Percentiles rank a stretch among this genome's conserved stretches.
phyloP scores from a whole-genome alignment of 1,140 invertebrate species.

The Papilio dardanus region DNA sequence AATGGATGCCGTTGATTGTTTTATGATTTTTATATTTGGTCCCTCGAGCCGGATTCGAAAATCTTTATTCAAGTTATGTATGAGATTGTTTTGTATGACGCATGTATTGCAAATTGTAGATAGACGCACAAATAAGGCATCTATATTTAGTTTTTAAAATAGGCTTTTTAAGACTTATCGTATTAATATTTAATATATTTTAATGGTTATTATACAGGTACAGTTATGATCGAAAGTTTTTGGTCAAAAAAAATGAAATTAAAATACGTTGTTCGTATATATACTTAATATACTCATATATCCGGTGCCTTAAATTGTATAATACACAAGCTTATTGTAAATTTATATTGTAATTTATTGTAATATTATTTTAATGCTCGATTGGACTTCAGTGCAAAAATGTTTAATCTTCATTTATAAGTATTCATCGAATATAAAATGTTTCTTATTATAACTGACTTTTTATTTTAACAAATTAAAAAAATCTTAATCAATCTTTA shows the following conservation, averaged over 20 bases:
- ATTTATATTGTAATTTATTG: constrained; percentile 37
- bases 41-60: constrained; percentile 25
- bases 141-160: constrained; percentile 16
- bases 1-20: not conserved
- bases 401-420: constrained; percentile 35
- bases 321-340: constrained; percentile 34
- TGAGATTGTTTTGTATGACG: not conserved
- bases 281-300: constrained; percentile 22
- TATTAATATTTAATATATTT: no score
- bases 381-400: constrained; percentile 10
- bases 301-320: constrained; percentile 34
- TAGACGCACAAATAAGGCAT: constrained; percentile 34
- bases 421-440: constrained; percentile 43
- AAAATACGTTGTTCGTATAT: not conserved
- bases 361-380: constrained; percentile 27
- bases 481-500: no score
- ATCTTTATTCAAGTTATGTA: not conserved
- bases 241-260: not conserved
- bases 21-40: constrained; percentile 8
- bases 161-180: constrained; percentile 22
- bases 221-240: not conserved
- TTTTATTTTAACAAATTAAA: not conserved
- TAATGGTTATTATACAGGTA: no score
- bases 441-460: constrained; percentile 14
- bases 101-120: constrained; percentile 32